phyloP scores from a whole-genome alignment of 2,113 vertebrate species.

The Rhagologus leucostigma region DNA sequence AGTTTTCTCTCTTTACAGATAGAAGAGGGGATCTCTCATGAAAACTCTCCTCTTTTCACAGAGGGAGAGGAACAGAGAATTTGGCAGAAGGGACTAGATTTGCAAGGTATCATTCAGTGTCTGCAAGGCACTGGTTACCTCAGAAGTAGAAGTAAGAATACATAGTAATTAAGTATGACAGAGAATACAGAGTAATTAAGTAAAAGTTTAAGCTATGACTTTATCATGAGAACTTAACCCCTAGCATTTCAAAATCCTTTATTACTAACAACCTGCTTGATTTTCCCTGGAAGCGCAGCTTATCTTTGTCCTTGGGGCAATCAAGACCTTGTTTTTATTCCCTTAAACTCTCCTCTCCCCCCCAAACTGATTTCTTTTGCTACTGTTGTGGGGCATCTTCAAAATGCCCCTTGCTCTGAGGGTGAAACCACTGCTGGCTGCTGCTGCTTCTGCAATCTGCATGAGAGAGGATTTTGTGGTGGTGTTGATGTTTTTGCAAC shows the following conservation, averaged over 20 bases:
- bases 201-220: neutral
- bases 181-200: too few relatives aligned
- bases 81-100: neutral
- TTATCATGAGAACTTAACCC: neutral
- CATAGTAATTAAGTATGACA: neutral
- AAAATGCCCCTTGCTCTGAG: neutral
- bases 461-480: neutral
- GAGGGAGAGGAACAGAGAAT: neutral
- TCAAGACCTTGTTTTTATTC: neutral
- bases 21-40: neutral
- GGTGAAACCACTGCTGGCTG: neutral
- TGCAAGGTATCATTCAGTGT: neutral
- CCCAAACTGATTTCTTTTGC: neutral
- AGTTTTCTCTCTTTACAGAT: neutral
- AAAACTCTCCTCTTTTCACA: neutral
- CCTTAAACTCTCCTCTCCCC: neutral
- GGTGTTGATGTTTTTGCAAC: slow-evolving; percentile 3
- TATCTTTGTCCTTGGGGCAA: neutral
- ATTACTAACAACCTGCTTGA: neutral
- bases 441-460: neutral
- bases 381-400: neutral
- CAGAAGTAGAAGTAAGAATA: neutral
- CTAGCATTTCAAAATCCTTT: neutral
- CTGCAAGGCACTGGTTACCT: neutral
- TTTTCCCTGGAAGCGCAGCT: neutral